Conservation (phyloP, 2,113 vertebrate genomes). For the Ornithorhynchus anatinus region DNA sequence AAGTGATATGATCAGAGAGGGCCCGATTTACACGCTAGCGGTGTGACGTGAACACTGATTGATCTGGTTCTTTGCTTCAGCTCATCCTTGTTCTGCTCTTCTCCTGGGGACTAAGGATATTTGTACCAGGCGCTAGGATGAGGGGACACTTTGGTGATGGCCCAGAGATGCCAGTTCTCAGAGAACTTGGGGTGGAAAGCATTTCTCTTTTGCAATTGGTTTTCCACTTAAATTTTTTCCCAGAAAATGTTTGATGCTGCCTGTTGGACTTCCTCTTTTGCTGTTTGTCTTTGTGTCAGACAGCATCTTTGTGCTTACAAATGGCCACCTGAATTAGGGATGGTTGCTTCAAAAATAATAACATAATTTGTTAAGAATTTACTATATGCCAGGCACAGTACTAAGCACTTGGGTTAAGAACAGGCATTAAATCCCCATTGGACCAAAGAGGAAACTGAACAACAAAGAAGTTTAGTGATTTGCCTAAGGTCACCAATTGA, state of each 20-base stretch:
- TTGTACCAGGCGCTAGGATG: background rate
- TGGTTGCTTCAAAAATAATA: no score
- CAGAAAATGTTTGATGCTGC: background rate
- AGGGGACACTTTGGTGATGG: background rate
- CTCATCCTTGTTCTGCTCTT: background rate
- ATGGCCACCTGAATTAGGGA: no score
- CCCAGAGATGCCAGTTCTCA: background rate
- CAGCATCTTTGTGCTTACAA: background rate
- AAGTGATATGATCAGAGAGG: constrained; percentile 1
- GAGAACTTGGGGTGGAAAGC: constrained; percentile 11
- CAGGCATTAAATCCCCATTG: no score
- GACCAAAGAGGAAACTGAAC: no score
- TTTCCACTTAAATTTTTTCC: constrained; percentile 27
- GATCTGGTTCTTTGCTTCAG: background rate
- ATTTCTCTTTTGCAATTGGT: constrained; percentile 4
- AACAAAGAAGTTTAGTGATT: no score
- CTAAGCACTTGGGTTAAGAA: no score
- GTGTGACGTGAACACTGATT: constrained; percentile 28
- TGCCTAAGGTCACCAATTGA: no score
- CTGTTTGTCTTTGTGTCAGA: background rate
- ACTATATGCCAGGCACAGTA: no score
- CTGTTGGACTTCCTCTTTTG: background rate
- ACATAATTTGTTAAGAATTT: no score
- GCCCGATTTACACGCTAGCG: constrained; percentile 16
- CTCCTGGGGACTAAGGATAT: background rate